Evolutionary conservation across 1,140 invertebrate genomes (phyloP).

Genomic region (Euwallacea similis): DNA sequence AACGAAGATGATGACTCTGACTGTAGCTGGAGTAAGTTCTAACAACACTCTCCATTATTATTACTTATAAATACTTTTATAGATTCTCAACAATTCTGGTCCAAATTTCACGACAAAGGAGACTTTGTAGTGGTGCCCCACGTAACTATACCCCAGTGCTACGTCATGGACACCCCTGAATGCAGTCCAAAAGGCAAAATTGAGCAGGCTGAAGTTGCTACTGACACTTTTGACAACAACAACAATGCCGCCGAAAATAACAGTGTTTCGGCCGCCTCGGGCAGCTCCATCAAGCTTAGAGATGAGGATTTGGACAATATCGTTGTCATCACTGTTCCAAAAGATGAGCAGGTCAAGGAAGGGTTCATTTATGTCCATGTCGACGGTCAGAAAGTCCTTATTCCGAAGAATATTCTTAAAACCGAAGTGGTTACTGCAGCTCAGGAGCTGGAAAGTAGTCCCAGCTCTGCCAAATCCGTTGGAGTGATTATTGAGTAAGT

Average conservation of each 20-base stretch:
- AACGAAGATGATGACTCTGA: conserved; percentile 6
- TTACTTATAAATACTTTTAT: not conserved
- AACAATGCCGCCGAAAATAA: conserved; percentile 37
- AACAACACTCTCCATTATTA: not conserved
- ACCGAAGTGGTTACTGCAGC: conserved; percentile 34
- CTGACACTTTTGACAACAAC: conserved; percentile 5
- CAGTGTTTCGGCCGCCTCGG: conserved; percentile 7
- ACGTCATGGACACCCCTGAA: conserved; percentile 11
- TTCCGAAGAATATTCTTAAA: conserved; percentile 46
- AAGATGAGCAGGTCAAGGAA: conserved; percentile 34
- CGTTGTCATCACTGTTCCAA: conserved; percentile 38
- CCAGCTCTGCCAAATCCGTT: not conserved
- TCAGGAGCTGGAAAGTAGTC: conserved; percentile 14
- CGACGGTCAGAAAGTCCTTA: conserved; percentile 41
- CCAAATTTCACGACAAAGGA: conserved; percentile 2
- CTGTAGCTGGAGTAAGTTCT: conserved; percentile 6
- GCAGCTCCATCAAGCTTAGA: conserved; percentile 21
- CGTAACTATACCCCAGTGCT: conserved; percentile 10
- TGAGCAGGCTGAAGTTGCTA: not conserved
- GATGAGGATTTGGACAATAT: conserved; percentile 37
- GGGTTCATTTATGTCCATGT: conserved; percentile 45
- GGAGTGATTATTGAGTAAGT: conserved; percentile 29
- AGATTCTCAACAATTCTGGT: conserved; percentile 7
- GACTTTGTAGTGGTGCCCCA: conserved; percentile 18
- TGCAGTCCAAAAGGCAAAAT: not conserved